Evolutionary conservation across 2,888 invertebrate species (phyloP).

Genomic region (Tyria jacobaeae): DNA sequence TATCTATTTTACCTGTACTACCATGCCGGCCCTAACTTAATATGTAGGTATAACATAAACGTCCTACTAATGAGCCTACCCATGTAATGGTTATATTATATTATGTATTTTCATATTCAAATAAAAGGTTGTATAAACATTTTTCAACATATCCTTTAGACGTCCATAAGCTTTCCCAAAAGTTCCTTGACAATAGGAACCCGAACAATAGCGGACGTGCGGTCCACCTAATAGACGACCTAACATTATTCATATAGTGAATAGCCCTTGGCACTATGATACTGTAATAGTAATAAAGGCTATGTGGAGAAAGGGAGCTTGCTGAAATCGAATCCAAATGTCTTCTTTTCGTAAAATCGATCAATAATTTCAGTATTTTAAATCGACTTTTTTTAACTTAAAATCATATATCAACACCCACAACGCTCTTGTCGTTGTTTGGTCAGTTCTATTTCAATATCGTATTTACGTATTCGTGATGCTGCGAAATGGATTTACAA

Average conservation of each 20-base stretch:
- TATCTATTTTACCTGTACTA: no score
- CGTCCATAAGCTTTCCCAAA: slow-evolving; percentile 15
- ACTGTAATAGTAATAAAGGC: background rate
- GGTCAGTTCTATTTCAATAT: no score
- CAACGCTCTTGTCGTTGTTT: no score
- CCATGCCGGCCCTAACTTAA: no score
- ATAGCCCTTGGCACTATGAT: slow-evolving; percentile 23
- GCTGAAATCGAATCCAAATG: background rate
- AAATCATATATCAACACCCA: no score
- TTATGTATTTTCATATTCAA: background rate
- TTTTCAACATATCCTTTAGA: background rate
- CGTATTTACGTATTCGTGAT: no score
- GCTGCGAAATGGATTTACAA: no score
- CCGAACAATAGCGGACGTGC: slow-evolving; percentile 45
- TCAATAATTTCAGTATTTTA: no score
- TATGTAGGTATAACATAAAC: no score
- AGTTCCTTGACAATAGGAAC: slow-evolving; percentile 33
- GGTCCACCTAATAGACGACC: slow-evolving; percentile 36
- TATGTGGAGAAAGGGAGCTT: background rate
- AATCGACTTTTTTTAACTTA: no score
- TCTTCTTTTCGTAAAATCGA: no score
- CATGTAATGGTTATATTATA: background rate
- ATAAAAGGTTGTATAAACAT: background rate
- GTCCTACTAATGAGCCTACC: no score
- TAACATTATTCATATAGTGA: slow-evolving; percentile 37